Evolutionary conservation across 2,113 vertebrate species (phyloP), one percentile per base, ranked within the genome.

Genomic region (Trachemys scripta): DNA sequence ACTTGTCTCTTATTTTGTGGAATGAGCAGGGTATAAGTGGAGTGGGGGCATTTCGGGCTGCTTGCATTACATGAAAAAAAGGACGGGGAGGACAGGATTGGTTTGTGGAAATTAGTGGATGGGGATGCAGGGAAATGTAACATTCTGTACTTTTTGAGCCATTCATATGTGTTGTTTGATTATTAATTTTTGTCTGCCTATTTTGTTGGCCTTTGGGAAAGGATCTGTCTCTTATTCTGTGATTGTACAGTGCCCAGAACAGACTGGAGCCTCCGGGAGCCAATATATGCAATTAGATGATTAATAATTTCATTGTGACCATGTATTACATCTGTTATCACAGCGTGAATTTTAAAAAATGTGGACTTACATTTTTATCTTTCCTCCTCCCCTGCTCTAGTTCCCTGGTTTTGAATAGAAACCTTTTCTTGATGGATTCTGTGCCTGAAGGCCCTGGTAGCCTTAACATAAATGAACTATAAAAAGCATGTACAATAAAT

Each of bases 401-500:
- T 16, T 80, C 90, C 56, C 51, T 89, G 90, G 47, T 20, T 85
- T 85, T 90, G n/a, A 79, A 20, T 85, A 0, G 79, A 87, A 82
- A 27, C 69, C 95, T 93, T 87, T 69, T 87, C 57, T 85, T 95
- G n/a, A 17, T 10, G 16, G n/a, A 19, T 38, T 72, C 65, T 72
- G 65, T 72, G 14, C 17, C 92, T 72, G 0, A 75, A 47, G 76
- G 57, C 84, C 79, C 84, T 93, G 87, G 29, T 93, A 81, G 49
- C 94, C 10, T 1, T 91, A 90, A 93, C 84, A 87, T 78, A 90
- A 91, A 87, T 85, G 85, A 91, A 53, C 91, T 93, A 72, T 90
- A 95, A 96, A 95, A 95, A 82, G 49, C 92, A 91, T 95, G 62
- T 90, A 79, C 87, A 81, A 62, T 53, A 76, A 95, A 81, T 82